A percentile compares a stretch with the other conserved stretches of the same genome.
phyloP scores from a whole-genome alignment of 1,140 invertebrate species.

The Papilio dardanus region DNA sequence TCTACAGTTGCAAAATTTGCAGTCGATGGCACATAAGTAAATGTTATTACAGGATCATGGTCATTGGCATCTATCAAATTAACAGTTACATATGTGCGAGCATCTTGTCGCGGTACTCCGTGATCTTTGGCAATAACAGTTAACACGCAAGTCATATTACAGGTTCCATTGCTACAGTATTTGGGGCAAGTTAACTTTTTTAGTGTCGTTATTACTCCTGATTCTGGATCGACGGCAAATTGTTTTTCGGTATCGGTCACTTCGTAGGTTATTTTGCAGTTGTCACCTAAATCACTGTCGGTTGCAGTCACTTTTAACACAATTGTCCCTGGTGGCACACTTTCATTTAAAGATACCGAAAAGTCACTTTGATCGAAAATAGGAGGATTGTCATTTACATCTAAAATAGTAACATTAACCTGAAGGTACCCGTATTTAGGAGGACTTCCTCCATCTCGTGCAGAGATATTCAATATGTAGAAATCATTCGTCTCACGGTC shows the following conservation, averaged over 20 bases:
- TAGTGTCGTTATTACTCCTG: conserved; percentile 91
- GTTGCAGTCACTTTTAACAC: conserved; percentile 95
- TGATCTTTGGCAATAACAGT: conserved; percentile 97
- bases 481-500: conserved; percentile 93
- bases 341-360: conserved; percentile 95
- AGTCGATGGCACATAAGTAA: conserved; percentile 93
- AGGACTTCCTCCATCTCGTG: conserved; percentile 92
- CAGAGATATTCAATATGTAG: conserved; percentile 95
- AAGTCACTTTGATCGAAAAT: conserved; percentile 97
- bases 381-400: conserved; percentile 97
- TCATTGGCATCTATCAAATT: conserved; percentile 97
- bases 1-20: conserved; percentile 94
- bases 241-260: conserved; percentile 92
- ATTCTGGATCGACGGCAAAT: conserved; percentile 94
- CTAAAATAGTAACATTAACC: conserved; percentile 95
- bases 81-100: conserved; percentile 96
- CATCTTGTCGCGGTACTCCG: conserved; percentile 94
- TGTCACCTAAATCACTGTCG: conserved; percentile 95
- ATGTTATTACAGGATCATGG: conserved; percentile 96
- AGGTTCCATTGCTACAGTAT: conserved; percentile 83
- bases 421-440: conserved; percentile 91
- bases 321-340: conserved; percentile 91
- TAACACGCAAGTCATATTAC: conserved; percentile 95
- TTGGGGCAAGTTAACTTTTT: conserved; percentile 91
- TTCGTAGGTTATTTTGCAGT: conserved; percentile 96